Evolutionary conservation across 2,113 vertebrate genomes (phyloP).

Genomic region (Antechinus stuartii): DNA sequence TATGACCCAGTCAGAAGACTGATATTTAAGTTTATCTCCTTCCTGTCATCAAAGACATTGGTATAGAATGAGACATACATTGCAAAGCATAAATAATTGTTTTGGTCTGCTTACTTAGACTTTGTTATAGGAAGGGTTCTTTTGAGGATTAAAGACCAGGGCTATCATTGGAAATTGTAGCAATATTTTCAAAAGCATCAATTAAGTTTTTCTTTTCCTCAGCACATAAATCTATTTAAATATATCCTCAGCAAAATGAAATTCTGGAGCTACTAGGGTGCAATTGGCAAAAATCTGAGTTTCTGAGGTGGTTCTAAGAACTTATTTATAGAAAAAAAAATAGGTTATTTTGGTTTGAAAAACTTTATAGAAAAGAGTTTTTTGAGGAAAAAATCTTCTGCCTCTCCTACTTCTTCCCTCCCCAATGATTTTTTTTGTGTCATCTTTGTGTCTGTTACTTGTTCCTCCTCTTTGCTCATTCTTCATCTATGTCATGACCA

Average conservation of each 20-base stretch:
- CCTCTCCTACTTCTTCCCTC: background rate
- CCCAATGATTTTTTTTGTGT: background rate
- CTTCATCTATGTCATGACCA: background rate
- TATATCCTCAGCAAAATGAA: background rate
- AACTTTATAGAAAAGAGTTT: background rate
- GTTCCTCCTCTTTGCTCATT: background rate
- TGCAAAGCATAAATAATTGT: background rate
- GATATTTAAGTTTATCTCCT: background rate
- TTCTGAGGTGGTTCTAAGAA: background rate
- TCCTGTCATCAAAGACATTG: background rate
- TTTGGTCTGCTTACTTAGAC: background rate
- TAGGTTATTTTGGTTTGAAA: background rate
- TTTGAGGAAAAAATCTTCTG: background rate
- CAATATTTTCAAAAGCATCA: background rate
- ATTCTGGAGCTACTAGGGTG: background rate
- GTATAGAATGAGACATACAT: background rate
- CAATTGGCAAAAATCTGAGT: background rate
- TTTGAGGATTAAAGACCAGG: background rate
- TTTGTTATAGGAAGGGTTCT: background rate
- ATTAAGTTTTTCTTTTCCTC: background rate
- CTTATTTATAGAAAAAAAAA: background rate
- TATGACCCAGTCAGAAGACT: background rate
- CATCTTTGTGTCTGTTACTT: background rate
- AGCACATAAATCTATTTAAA: background rate
- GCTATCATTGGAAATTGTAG: background rate